These are phyloP conservation scores for Autographa gamma DNA, from an alignment of 2,888 invertebrate genomes.

Conservation along the genomic window DNA sequence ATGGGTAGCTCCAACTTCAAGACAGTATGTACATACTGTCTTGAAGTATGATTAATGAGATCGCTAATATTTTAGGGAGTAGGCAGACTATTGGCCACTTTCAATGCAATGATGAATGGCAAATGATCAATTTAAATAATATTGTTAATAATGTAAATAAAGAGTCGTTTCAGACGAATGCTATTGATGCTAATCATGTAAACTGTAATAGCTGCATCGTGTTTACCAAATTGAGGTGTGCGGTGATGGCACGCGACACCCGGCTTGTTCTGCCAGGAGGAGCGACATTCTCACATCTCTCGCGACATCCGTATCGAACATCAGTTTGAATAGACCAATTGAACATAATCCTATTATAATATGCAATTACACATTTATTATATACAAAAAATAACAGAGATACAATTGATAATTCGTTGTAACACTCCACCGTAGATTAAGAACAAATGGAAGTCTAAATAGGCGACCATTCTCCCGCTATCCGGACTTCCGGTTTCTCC, in stretches of 20 bases:
- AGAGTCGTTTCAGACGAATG: constrained; percentile 17
- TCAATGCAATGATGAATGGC: background rate
- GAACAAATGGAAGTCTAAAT: too few species aligned
- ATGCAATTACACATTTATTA: background rate
- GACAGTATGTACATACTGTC: too few species aligned
- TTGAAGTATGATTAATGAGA: too few species aligned
- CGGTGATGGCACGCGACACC: constrained; percentile 32
- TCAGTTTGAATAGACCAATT: background rate
- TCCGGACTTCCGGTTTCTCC: background rate
- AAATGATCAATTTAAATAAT: too few species aligned
- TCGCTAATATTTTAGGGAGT: too few species aligned
- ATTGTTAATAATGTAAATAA: constrained; percentile 13
- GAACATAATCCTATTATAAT: background rate
- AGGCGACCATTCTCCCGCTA: too few species aligned
- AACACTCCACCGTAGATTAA: too few species aligned
- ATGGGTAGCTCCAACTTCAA: too few species aligned
- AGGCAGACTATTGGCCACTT: background rate
- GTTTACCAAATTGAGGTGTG: constrained; percentile 37
- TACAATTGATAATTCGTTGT: too few species aligned
- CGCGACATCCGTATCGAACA: background rate
- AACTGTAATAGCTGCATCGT: constrained; percentile 29
- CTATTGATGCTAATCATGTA: constrained; percentile 35
- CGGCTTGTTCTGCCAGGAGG: constrained; percentile 24
- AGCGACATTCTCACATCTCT: constrained; percentile 27
- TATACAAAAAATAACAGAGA: too few species aligned